A percentile compares a stretch with the other conserved stretches of the same genome.
These are phyloP conservation scores for Crotalus helleri DNA, from an alignment of 2,113 vertebrate species.

Conservation along the genomic window DNA sequence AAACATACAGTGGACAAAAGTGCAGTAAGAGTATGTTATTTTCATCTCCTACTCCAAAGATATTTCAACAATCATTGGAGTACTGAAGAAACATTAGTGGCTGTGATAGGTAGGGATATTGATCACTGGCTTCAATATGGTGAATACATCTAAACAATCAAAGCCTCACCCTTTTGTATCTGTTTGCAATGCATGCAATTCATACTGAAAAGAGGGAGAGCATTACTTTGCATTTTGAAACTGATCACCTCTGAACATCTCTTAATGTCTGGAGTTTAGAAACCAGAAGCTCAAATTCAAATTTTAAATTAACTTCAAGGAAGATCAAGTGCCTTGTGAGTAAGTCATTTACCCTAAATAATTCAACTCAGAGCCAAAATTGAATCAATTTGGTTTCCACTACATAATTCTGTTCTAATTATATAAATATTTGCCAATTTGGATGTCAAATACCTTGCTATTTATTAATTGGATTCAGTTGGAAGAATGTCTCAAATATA, in stretches of 20 bases:
- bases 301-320: neutral
- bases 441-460: neutral
- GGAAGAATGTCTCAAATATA: neutral
- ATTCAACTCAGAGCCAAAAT: neutral
- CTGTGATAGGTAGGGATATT: neutral
- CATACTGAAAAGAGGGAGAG: neutral
- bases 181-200: neutral
- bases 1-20: neutral
- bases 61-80: neutral
- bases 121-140: neutral
- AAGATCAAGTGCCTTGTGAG: too few relatives aligned
- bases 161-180: neutral
- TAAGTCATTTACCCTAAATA: neutral
- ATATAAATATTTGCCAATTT: neutral
- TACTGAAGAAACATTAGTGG: neutral
- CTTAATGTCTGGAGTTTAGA: neutral
- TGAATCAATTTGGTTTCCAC: neutral
- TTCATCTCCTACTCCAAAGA: neutral
- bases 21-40: neutral
- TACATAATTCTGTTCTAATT: neutral
- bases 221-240: neutral
- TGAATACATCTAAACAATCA: neutral
- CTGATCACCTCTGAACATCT: neutral
- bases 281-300: neutral
- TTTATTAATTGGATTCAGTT: neutral